Evolutionary conservation across 2,113 vertebrate genomes (phyloP).

Genomic region (Tetraodon nigroviridis): DNA sequence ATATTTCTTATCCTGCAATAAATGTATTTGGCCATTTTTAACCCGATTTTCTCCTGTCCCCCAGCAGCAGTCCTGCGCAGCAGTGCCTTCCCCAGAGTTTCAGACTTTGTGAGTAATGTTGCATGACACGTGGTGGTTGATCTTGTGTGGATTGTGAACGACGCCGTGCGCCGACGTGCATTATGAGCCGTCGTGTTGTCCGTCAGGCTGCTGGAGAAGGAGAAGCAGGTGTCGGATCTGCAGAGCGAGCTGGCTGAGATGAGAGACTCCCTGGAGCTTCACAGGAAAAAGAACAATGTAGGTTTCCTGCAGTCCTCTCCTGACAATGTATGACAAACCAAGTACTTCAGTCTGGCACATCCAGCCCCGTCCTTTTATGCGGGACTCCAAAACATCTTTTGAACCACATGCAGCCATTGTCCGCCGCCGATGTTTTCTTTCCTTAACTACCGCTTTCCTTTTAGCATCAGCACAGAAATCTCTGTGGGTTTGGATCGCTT

Average conservation of each 20-base stretch:
- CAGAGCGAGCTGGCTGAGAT: conserved; percentile 78
- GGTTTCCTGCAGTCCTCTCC: conserved; percentile 54
- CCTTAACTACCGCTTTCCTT: conserved; percentile 10
- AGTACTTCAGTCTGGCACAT: conserved; percentile 12
- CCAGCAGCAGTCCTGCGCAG: conserved; percentile 47
- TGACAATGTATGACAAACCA: neutral
- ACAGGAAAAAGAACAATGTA: conserved; percentile 97
- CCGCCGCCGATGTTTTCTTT: conserved; percentile 17
- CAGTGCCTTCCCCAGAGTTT: conserved; percentile 62
- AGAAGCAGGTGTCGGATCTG: conserved; percentile 77
- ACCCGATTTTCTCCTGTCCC: no score
- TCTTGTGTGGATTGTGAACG: neutral
- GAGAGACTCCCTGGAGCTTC: conserved; percentile 85
- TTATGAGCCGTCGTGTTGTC: neutral
- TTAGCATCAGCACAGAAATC: conserved; percentile 29
- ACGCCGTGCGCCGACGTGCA: neutral
- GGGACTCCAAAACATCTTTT: conserved; percentile 19
- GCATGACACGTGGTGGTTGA: neutral
- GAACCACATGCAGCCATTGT: conserved; percentile 34
- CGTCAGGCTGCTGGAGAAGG: conserved; percentile 83
- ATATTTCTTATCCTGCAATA: neutral
- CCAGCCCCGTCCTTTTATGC: conserved; percentile 14
- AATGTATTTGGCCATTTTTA: neutral
- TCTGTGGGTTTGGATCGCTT: conserved; percentile 42
- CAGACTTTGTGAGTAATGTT: conserved; percentile 64